Conservation (phyloP, 2,113 vertebrate species). For the Herpailurus yagouaroundi region DNA sequence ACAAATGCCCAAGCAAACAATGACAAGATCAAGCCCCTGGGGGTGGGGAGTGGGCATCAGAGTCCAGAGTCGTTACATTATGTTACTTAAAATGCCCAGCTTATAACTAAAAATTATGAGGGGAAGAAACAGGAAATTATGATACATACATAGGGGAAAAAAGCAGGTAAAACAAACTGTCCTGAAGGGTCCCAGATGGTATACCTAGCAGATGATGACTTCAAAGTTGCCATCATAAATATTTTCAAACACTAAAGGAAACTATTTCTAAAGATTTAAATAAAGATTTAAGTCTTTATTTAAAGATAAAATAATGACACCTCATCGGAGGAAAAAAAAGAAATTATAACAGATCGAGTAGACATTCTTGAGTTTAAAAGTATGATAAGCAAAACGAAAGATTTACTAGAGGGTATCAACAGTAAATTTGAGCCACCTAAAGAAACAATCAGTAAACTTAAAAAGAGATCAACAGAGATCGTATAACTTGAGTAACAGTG, state of each 20-base stretch:
- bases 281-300: background rate
- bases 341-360: background rate
- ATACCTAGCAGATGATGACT: background rate
- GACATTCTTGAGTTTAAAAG: background rate
- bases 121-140: background rate
- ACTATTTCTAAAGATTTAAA: background rate
- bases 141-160: background rate
- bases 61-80: background rate
- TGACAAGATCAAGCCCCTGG: background rate
- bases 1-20: background rate
- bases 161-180: background rate
- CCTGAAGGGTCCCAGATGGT: background rate
- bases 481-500: background rate
- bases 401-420: background rate
- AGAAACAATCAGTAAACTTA: background rate
- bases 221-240: background rate
- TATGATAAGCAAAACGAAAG: background rate
- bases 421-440: background rate
- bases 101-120: background rate
- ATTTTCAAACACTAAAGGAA: background rate
- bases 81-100: background rate
- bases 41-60: background rate
- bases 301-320: background rate
- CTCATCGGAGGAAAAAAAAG: background rate
- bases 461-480: background rate